These are phyloP conservation scores for Halictus rubicundus DNA, from an alignment of 1,140 invertebrate genomes.

Conservation along the genomic window DNA sequence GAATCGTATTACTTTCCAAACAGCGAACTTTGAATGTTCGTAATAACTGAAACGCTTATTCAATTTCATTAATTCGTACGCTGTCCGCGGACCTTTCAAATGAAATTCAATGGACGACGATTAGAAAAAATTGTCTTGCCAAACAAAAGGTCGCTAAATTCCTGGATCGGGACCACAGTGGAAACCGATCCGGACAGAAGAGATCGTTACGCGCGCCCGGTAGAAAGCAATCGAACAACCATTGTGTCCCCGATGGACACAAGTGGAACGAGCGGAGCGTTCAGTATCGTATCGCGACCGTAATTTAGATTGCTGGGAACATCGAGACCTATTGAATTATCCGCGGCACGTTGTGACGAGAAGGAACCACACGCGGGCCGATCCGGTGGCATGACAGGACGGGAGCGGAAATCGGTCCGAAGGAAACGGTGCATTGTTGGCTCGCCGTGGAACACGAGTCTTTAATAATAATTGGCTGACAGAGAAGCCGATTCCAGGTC, in stretches of 20 bases:
- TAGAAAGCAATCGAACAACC: constrained; percentile 42
- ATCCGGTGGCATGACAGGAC: too few relatives aligned
- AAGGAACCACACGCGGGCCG: background rate
- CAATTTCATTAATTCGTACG: too few relatives aligned
- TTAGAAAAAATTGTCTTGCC: too few relatives aligned
- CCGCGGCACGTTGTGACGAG: too few relatives aligned
- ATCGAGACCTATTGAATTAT: constrained; percentile 15
- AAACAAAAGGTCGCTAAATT: too few relatives aligned
- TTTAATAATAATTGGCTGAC: constrained; percentile 21
- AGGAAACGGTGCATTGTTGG: constrained; percentile 2
- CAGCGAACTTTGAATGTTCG: too few relatives aligned
- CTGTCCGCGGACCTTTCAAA: too few relatives aligned
- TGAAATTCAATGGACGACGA: too few relatives aligned
- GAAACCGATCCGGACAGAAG: constrained; percentile 31
- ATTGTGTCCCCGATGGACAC: constrained; percentile 39
- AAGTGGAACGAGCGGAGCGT: constrained; percentile 14
- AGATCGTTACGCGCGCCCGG: constrained; percentile 39
- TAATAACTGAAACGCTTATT: too few relatives aligned
- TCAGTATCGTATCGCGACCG: background rate
- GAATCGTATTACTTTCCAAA: too few relatives aligned
- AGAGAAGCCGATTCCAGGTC: background rate
- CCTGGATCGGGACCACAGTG: too few relatives aligned
- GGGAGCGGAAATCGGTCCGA: background rate
- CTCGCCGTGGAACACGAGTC: background rate
- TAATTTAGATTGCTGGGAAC: constrained; percentile 36